phyloP scores from a whole-genome alignment of 2,888 invertebrate genomes.

The Blera fallax region DNA sequence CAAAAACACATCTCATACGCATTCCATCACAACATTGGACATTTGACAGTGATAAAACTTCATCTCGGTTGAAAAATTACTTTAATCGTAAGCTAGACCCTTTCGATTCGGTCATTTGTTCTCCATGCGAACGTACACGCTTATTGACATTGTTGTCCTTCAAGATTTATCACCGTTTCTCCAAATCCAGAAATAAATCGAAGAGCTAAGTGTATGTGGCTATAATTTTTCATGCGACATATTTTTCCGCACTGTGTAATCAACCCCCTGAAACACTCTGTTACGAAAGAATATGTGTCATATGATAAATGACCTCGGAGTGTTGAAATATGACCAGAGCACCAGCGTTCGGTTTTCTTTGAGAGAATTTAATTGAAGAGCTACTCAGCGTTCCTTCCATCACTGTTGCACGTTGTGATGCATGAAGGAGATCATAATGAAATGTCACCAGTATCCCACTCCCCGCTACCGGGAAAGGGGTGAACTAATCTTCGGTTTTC shows the following conservation, averaged over 20 bases:
- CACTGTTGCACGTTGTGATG: constrained; percentile 51
- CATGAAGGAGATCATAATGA: constrained; percentile 51
- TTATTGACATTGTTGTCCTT: constrained; percentile 71
- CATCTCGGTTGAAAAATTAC: constrained; percentile 64
- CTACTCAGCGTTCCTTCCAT: constrained; percentile 11
- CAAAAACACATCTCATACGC: constrained; percentile 23
- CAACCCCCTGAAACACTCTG: constrained; percentile 33
- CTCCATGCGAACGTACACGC: constrained; percentile 41
- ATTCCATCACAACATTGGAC: constrained; percentile 62
- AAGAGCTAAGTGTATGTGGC: constrained; percentile 70
- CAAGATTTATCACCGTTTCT: constrained; percentile 69
- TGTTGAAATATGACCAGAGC: constrained; percentile 66
- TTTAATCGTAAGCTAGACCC: constrained; percentile 50
- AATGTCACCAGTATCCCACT: constrained; percentile 33
- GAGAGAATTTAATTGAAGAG: constrained; percentile 67
- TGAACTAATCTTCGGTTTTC: constrained; percentile 61
- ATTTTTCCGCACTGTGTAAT: constrained; percentile 59
- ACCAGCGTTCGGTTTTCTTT: constrained; percentile 51
- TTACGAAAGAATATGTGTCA: constrained; percentile 50
- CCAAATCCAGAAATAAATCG: constrained; percentile 69
- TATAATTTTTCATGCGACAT: constrained; percentile 71
- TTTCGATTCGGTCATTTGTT: constrained; percentile 70
- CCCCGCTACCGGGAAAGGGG: constrained; percentile 44
- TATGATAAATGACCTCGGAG: constrained; percentile 69
- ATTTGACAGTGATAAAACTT: constrained; percentile 68